Base-by-base conservation (phyloP, 2,888 invertebrate species). In the Bugula neritina region DNA sequence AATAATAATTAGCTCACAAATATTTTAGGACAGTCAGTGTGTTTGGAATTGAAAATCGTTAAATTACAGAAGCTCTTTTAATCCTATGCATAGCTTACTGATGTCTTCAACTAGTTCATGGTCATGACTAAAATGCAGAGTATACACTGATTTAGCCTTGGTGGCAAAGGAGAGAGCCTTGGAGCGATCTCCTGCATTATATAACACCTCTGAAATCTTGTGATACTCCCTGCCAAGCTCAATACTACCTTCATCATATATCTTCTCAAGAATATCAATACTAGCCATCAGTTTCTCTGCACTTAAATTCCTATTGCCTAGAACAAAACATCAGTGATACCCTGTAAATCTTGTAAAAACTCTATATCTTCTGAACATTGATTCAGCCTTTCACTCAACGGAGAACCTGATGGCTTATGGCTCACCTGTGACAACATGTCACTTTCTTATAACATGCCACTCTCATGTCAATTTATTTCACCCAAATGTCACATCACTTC, bases 141-240 rank as follows among this genome's bases (percentile, higher is more conserved):
- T 25, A 31, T 31, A 63, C 31, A 63, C 31, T 31, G 63, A 63
- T 31, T 63, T 63, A 17, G 63, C 63, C 34, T 63, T 27, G 5
- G 21, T 3, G 34, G 63, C 63, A 31, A 25, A 63, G 31, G 25
- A 1, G 13, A 63, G 5, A 31, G 63, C 63, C 34, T 34, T 2
- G 10, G 63, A 34, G n/a, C 31, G 31, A 3, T 63, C 10, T n/a
- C n/a, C 5, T 1, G 29, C 13, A 31, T 85, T 86, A 74, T 88
- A 77, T 84, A 87, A 87, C 31, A 89, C 85, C 75, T 90, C 89
- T 0, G 88, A 86, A 27, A 89, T 84, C 78, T 90, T 90, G 71
- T 89, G 86, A 31, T 90, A 82, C 79, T 90, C 90, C 74, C 89
- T 87, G 0, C 88, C 89, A 52, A 89, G 84, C 80, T 90, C 90